phyloP scores from a whole-genome alignment of 2,888 invertebrate species.

The Lepidocyrtinus sp. region DNA sequence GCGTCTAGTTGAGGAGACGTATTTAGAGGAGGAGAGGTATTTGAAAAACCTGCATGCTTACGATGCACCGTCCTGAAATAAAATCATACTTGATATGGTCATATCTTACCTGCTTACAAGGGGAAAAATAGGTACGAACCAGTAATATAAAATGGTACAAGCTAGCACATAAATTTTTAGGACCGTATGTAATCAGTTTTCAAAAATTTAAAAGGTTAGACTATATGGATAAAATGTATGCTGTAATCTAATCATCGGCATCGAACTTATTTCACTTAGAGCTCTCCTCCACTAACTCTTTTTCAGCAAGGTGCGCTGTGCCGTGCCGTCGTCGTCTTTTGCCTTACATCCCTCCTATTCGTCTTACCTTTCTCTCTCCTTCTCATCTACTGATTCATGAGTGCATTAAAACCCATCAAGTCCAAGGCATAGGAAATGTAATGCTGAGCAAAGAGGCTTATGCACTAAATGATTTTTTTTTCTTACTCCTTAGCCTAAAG shows the following conservation, averaged over 20 bases:
- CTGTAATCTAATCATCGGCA: conserved; percentile 62
- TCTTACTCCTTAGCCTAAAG: background rate
- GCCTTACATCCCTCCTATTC: conserved; percentile 18
- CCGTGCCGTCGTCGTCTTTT: conserved; percentile 60
- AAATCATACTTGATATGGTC: conserved; percentile 11
- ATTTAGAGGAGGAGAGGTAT: too few species aligned
- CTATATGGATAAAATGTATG: conserved; percentile 50
- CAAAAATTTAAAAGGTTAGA: conserved; percentile 33
- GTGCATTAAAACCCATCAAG: conserved; percentile 18
- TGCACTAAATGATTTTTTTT: conserved; percentile 3
- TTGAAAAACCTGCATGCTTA: too few species aligned
- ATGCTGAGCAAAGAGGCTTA: conserved; percentile 21
- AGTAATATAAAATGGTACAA: background rate
- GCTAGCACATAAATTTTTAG: conserved; percentile 11
- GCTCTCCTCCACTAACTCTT: conserved; percentile 26
- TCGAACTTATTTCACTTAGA: conserved; percentile 60
- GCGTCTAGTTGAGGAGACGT: background rate
- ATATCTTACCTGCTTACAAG: conserved; percentile 14
- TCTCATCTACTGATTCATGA: conserved; percentile 7
- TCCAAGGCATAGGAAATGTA: conserved; percentile 5
- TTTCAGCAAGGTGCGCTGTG: conserved; percentile 46
- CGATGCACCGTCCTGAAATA: conserved; percentile 1
- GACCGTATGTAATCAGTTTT: conserved; percentile 34
- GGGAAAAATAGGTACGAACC: background rate
- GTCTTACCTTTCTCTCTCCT: conserved; percentile 11